Percentiles rank a stretch among this genome's conserved stretches.
Conservation (phyloP, 2,113 vertebrate genomes). For the Physeter macrocephalus region DNA sequence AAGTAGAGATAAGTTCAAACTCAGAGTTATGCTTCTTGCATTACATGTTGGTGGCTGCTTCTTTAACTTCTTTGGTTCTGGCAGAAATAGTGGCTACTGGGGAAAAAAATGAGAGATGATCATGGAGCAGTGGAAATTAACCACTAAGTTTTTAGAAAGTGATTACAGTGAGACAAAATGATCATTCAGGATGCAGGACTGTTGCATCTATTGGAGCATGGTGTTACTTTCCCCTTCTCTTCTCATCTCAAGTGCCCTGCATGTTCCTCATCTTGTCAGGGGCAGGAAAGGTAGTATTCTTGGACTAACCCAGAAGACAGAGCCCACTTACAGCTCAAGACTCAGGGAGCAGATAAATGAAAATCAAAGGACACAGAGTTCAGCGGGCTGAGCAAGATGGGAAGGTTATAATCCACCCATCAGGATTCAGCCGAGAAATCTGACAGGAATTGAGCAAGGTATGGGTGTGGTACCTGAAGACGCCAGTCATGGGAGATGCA, state of each 20-base stretch:
- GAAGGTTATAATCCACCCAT: neutral
- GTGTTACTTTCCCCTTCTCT: neutral
- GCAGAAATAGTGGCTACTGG: neutral
- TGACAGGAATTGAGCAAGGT: neutral
- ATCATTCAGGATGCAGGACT: neutral
- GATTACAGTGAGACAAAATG: neutral
- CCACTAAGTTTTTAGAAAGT: neutral
- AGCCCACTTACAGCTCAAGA: neutral
- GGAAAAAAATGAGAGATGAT: neutral
- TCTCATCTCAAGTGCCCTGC: neutral
- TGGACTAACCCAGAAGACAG: neutral
- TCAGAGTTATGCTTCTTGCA: neutral
- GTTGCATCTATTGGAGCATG: neutral
- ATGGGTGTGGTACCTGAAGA: neutral
- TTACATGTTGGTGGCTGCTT: neutral
- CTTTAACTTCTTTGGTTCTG: neutral
- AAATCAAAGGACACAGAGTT: neutral
- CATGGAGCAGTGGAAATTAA: neutral
- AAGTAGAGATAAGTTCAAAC: neutral
- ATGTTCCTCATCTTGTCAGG: neutral
- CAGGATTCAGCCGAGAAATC: neutral
- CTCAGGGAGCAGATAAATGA: neutral
- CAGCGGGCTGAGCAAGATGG: neutral
- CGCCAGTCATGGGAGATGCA: neutral
- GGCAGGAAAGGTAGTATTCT: neutral